Base-by-base conservation (phyloP, 1,140 invertebrate genomes). In the Lepeophtheirus salmonis region DNA sequence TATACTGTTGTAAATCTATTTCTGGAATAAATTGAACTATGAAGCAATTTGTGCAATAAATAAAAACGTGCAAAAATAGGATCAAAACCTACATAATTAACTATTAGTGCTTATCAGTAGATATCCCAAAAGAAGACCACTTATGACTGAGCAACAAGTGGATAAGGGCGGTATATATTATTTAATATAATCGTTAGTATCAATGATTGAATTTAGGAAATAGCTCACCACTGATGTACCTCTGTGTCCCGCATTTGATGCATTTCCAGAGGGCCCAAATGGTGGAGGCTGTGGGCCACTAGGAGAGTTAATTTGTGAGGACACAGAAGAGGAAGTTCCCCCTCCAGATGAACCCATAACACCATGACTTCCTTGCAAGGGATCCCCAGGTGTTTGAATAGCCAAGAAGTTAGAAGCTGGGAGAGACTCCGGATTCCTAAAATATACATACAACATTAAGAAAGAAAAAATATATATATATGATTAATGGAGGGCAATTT, bases 361-460 rank as follows among this genome's bases (percentile, higher is more conserved):
- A 10, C 68, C 70, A 63, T 77, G 73, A 22, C 71, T 70, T 14
- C 75, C 65, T 26, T 78, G 70, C 1, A 75, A 73, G 73, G 55
- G 20, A 72, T 91, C 88, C 18, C 76, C 73, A 65, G 87, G 78
- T 67, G 87, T 83, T 71, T 94, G 88, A 64, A 95, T 89, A 54
- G 96, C 84, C 67, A 95, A 75, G 73, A 92, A 96, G 66, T 89
- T 86, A 62, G 81, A 83, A 62, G 82, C 71, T 63, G 74, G 76
- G 62, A 76, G 76, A 23, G 77, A 76, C 66, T 86, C 78, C 50
- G 81, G 77, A 60, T 76, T 72, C 64, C 77, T 79, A 66, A 14
- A 67, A 66, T 53, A 64, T 49, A 60, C 57, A 30, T 17, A 57
- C 2, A 50, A 61, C n/a, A n/a, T 4, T 18, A 57, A 50, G 3